phyloP scores from a whole-genome alignment of 2,113 vertebrate species.

The Rynchops niger region DNA sequence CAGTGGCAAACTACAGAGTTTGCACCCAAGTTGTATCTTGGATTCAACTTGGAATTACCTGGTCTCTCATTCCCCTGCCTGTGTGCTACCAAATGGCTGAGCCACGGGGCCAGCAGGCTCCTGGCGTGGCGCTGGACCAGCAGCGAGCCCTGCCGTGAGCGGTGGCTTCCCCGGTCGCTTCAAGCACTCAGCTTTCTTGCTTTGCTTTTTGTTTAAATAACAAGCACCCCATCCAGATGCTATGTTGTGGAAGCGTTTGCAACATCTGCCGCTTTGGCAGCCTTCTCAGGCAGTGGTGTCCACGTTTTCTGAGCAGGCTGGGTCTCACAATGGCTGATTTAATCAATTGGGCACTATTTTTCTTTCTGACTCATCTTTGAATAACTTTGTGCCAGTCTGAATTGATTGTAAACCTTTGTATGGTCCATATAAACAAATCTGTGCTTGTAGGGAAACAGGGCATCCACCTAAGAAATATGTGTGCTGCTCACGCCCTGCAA shows the following conservation, averaged over 20 bases:
- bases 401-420: not conserved
- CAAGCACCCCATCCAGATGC: not conserved
- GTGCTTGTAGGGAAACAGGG: not conserved
- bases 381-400: not conserved
- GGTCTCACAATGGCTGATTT: not conserved
- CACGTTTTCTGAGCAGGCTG: not conserved
- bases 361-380: not conserved
- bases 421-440: not conserved
- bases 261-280: constrained; percentile 21
- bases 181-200: accelerated
- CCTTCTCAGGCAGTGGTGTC: not conserved
- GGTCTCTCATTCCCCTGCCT: accelerated
- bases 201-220: not conserved
- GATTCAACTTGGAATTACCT: not conserved
- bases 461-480: accelerated
- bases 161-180: not conserved
- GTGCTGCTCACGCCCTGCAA: not conserved
- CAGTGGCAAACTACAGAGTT: too few species aligned
- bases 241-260: not conserved
- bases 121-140: not conserved
- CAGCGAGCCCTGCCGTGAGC: not conserved
- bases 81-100: accelerated
- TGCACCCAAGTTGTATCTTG: not conserved
- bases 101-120: accelerated
- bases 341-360: not conserved